Evolutionary conservation across 2,797 vertebrate genomes (phyloP).

Genomic region (Xenopus petersii): DNA sequence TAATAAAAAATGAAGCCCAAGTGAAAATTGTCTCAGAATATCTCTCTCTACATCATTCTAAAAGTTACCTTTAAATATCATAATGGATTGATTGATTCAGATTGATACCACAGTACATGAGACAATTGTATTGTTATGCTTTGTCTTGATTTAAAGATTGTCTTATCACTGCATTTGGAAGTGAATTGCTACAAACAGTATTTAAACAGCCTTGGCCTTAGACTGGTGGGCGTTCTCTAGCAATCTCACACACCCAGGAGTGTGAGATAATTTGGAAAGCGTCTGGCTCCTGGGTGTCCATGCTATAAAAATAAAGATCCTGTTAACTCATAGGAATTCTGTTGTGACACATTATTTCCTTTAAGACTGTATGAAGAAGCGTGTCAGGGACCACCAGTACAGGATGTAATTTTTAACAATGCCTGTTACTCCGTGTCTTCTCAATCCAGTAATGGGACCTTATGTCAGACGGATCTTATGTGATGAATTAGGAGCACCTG

Average conservation of each 20-base stretch:
- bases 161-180: no score
- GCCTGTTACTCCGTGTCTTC: background rate
- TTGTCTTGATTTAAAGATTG: no score
- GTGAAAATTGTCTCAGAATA: no score
- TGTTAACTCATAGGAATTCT: conserved; percentile 19
- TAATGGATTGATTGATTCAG: no score
- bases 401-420: background rate
- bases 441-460: conserved; percentile 91
- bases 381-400: background rate
- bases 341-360: conserved; percentile 14
- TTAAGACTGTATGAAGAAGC: background rate
- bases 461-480: conserved; percentile 95
- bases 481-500: conserved; percentile 93
- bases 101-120: no score
- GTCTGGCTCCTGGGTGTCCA: conserved; percentile 4
- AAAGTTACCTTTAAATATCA: no score
- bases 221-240: conserved; percentile 1
- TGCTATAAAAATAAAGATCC: conserved; percentile 28
- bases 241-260: background rate
- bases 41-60: no score
- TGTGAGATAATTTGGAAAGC: conserved; percentile 2
- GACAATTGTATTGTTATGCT: no score
- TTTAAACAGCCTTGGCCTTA: background rate
- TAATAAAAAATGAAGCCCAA: no score
- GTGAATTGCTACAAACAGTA: no score